Evolutionary conservation across 2,888 invertebrate genomes (phyloP), one percentile per base, ranked within the genome.

Genomic region (Coleophora deauratella): DNA sequence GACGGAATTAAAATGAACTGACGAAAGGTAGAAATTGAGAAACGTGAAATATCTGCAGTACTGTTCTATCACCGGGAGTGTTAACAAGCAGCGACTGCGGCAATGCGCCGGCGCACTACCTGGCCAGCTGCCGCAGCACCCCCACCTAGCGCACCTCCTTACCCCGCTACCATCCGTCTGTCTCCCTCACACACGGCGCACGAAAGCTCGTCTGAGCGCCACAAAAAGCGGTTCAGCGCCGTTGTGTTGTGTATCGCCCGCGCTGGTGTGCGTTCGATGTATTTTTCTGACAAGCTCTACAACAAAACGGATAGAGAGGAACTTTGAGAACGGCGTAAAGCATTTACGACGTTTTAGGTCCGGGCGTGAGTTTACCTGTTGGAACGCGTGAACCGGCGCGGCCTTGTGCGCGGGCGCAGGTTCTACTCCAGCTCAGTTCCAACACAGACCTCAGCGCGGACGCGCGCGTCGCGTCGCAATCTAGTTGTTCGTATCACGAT

Each of bases 321-420:
- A 72, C 64, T 53, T 61, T 52, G 58, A 69, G 63, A 62, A 58
- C 52, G 57, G 58, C 59, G 54, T 51, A 60, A 48, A 77, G 75
- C 71, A 60, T 62, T 72, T 82, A 72, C 46, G 56, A 57, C 80
- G 55, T 82, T 85, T 65, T 63, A 51, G 50, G 51, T 56, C 50
- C 54, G 49, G 52, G 63, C 66, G 57, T 63, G 65, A 73, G 72
- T 74, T 86, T 85, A 87, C 86, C 86, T 86, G 86, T 84, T 88
- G 88, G 88, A 88, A 86, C 88, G 84, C 82, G 81, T 84, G 84
- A 86, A 86, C 84, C 80, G 74, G 72, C 77, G 82, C 86, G 85
- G 87, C 85, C 87, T 86, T 86, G 87, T 86, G 87, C 86, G 87
- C 87, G 87, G 86, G 85, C 86, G 85, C 78, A 81, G 77, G 81